Percentiles rank a stretch among this genome's conserved stretches.
phyloP scores from a whole-genome alignment of 1,140 invertebrate species.

The Ostrea denselamellosa region DNA sequence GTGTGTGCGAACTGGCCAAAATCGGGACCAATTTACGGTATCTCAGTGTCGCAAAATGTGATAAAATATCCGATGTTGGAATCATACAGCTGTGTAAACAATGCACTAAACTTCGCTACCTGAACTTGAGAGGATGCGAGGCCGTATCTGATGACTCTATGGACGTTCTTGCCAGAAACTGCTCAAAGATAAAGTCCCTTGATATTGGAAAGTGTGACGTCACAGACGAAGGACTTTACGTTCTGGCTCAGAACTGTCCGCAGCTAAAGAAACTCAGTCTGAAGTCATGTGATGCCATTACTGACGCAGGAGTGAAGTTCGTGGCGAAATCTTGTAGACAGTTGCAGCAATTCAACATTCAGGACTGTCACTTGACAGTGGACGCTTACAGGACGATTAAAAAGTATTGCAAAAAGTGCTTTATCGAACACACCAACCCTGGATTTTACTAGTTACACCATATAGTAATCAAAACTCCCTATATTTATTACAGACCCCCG shows the following conservation, averaged over 20 bases:
- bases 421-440: conserved; percentile 96
- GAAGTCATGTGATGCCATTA: conserved; percentile 93
- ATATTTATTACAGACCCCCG: background rate
- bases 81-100: conserved; percentile 92
- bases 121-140: conserved; percentile 94
- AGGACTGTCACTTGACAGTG: conserved; percentile 91
- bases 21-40: conserved; percentile 90
- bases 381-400: conserved; percentile 95
- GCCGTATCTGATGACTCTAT: conserved; percentile 94
- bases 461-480: background rate
- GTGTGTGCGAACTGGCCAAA: conserved; percentile 92
- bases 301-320: conserved; percentile 90
- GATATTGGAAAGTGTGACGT: conserved; percentile 96
- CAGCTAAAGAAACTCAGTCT: conserved; percentile 94
- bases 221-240: conserved; percentile 90
- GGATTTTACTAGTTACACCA: conserved; percentile 86
- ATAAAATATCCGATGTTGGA: conserved; percentile 93
- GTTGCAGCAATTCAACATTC: conserved; percentile 93
- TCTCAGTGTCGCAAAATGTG: conserved; percentile 93
- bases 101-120: conserved; percentile 92
- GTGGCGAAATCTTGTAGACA: conserved; percentile 90
- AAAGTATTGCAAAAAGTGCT: conserved; percentile 92
- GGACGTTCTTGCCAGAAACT: conserved; percentile 89
- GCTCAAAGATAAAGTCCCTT: conserved; percentile 89
- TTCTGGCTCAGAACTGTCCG: conserved; percentile 92